Base-by-base conservation (phyloP, 2,888 invertebrate genomes). In the Neoascia interrupta region DNA sequence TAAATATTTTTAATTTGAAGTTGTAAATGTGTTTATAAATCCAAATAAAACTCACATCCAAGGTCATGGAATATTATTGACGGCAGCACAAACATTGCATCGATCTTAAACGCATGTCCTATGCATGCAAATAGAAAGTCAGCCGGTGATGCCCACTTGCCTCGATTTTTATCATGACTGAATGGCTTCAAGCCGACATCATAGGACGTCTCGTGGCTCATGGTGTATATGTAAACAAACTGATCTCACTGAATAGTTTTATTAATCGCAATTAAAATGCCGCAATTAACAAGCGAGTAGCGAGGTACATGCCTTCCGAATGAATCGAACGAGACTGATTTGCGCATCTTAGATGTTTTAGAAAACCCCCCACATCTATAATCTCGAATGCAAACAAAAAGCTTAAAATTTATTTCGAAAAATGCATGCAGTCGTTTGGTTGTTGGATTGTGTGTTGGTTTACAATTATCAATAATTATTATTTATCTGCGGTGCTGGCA, bases 71-170 rank as follows among this genome's bases (percentile, higher is more conserved):
- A 84, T 3, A 84, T 75, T 70, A 84, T 81, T 82, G 83, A 84
- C 1, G 85, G 94, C 87, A 95, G 93, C 76, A 94, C 90, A 93
- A 93, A 93, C 26, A 96, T 92, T 84, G 95, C 93, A 81, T 95
- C 95, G 72, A 95, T 91, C 43, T 95, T 95, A 36, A 96, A 94
- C 1, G 94, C 94, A 82, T 95, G 94, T 2, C 95, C 95, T 53
- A 95, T 91, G 84, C 94, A 94, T 41, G 94, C 94, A 69, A 94
- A 90, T 26, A 96, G 89, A 86, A 94, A 96, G 86, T 96, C 95
- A 45, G 91, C 89, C 86, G 94, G 93, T 72, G 89, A 92, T 37
- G 91, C 92, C 95, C 95, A 95, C 82, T 92, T 91, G 51, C 94
- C 95, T 37, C 92, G 88, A n/a, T 82, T 61, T 3, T 81, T 58